These are phyloP conservation scores for Nipponia nippon DNA, from an alignment of 2,113 vertebrate genomes.

Conservation along the genomic window DNA sequence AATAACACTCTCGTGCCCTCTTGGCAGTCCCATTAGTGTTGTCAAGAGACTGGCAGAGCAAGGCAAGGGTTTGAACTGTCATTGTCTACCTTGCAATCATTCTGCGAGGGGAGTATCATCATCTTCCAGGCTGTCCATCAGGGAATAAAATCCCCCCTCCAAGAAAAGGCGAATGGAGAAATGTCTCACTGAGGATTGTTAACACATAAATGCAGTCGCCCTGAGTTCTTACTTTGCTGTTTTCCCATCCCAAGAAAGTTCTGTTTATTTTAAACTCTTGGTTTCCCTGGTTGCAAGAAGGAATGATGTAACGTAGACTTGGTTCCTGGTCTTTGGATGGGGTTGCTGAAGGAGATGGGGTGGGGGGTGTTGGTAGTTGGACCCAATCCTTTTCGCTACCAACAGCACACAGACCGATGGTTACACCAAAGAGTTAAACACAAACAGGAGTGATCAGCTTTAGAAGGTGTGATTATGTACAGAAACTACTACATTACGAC, in stretches of 20 bases:
- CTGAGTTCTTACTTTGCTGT: neutral
- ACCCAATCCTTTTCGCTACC: neutral
- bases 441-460: neutral
- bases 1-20: neutral
- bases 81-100: neutral
- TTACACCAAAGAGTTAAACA: neutral
- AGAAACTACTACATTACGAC: neutral
- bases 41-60: neutral
- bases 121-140: neutral
- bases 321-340: neutral
- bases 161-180: neutral
- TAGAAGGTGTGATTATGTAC: neutral
- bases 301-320: neutral
- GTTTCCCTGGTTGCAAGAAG: neutral
- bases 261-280: neutral
- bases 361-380: neutral
- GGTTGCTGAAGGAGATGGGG: neutral
- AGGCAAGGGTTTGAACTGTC: neutral
- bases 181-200: neutral
- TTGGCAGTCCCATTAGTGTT: neutral
- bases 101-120: neutral
- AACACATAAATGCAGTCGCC: neutral
- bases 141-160: neutral
- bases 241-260: neutral
- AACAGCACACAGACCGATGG: neutral